These are phyloP conservation scores for Acrocera orbiculus DNA, from an alignment of 2,888 invertebrate genomes.

Conservation along the genomic window DNA sequence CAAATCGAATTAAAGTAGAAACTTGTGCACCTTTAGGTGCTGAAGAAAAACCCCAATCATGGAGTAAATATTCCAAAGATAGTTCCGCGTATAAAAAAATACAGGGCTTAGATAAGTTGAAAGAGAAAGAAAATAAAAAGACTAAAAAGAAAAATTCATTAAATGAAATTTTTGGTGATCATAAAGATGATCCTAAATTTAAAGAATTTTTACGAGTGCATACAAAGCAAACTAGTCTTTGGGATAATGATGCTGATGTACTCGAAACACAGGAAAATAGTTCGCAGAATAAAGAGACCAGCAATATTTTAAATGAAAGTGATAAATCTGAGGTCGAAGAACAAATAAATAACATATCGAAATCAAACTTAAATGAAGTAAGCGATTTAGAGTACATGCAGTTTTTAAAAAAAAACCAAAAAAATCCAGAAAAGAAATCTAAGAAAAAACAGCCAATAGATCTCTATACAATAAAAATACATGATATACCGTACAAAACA, in stretches of 20 bases:
- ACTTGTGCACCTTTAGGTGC: conserved; percentile 49
- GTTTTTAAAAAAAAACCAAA: conserved; percentile 34
- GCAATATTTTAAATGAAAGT: conserved; percentile 23
- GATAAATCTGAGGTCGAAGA: conserved; percentile 18
- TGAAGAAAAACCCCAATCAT: conserved; percentile 66
- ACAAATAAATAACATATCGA: conserved; percentile 22
- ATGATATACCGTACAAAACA: conserved; percentile 57
- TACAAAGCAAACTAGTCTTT: conserved; percentile 36
- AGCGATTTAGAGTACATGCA: conserved; percentile 72
- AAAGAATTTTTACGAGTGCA: conserved; percentile 79
- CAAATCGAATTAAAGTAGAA: conserved; percentile 64
- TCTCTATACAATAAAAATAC: conserved; percentile 52
- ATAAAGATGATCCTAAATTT: conserved; percentile 78
- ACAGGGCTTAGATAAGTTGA: conserved; percentile 27
- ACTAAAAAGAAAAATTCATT: conserved; percentile 36
- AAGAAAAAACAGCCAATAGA: conserved; percentile 26
- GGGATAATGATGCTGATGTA: conserved; percentile 37
- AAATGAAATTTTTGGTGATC: conserved; percentile 51
- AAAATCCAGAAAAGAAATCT: conserved; percentile 25
- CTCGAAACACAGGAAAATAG: conserved; percentile 10
- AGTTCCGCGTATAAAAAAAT: conserved; percentile 46
- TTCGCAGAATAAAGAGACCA: conserved; percentile 13
- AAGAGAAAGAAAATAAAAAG: conserved; percentile 17
- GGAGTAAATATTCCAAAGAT: conserved; percentile 82
- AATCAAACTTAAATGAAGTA: conserved; percentile 51